Base-by-base conservation (phyloP, 2,113 vertebrate genomes). In the Machaerirhynchus nigripectus region DNA sequence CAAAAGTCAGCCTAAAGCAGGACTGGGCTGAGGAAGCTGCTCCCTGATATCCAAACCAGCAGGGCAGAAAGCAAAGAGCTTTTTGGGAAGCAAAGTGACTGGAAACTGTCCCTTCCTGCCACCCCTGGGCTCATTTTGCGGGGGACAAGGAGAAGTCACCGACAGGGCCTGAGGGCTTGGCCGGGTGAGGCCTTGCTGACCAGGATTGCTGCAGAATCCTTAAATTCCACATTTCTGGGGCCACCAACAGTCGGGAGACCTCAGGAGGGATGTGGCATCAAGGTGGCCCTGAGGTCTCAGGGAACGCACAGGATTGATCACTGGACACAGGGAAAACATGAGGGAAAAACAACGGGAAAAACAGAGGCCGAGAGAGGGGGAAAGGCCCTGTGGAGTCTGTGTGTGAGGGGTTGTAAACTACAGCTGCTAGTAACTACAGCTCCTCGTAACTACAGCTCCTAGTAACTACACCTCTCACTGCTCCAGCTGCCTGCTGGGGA, bases 381-480 rank as follows among this genome's bases (percentile, higher is more conserved):
- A 67, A 28, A 20, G 68, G 40, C 55, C 15, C 15, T n/a, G 33
- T 3, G 28, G 82, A 28, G 20, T 11, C 11, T 46, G 17, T 7
- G 39, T 33, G 17, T 7, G 20, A 6, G 22, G 5, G 39, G 20
- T 3, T 49, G 33, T 14, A 21, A 63, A 49, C 18, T 52, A n/a
- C n/a, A 40, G 40, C 40, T 39, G 6, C 23, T 28, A 7, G 63
- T 28, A 44, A 22, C 33, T 37, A 15, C 49, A 60, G 1, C 13
- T 17, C 10, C 1, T 9, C 28, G 31, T 27, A 37, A n/a, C 46
- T 14, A 7, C 61, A 70, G 14, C 56, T 69, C 2, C 0, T 5
- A 40, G 42, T 16, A 42, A 39, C 26, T 50, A 1, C 47, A 44
- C 46, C 64, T 63, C 7, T 20, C 35, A 42, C 37, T 57, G 0